A percentile compares a stretch with the other conserved stretches of the same genome.
Conservation (phyloP, 2,797 vertebrate genomes). For the Acanthornis magna region DNA sequence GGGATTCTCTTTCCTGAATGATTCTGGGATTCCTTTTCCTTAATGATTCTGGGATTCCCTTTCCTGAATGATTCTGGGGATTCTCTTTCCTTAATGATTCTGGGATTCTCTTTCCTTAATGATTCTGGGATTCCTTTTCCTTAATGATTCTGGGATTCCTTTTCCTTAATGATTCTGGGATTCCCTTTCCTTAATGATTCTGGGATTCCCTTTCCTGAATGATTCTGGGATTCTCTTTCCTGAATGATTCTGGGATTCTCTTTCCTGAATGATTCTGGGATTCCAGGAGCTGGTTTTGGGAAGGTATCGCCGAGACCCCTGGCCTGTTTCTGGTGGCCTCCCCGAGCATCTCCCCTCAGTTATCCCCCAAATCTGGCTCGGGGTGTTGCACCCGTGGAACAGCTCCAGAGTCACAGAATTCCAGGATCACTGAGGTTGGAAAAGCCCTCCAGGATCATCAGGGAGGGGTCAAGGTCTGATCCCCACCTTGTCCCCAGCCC, state of each 20-base stretch:
- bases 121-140: not conserved
- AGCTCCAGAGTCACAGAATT: not conserved
- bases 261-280: not conserved
- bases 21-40: too few relatives aligned
- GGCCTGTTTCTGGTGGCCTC: not conserved
- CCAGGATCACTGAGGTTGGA: not conserved
- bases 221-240: not conserved
- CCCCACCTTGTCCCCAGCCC: not conserved
- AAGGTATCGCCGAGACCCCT: rapidly evolving
- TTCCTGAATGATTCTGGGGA: too few relatives aligned
- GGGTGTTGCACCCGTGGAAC: not conserved
- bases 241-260: not conserved
- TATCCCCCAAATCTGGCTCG: not conserved
- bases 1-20: too few relatives aligned
- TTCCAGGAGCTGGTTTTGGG: not conserved
- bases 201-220: not conserved
- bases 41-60: too few relatives aligned
- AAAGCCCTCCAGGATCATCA: not conserved
- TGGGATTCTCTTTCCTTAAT: not conserved
- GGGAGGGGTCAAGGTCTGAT: too few relatives aligned
- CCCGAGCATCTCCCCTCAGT: not conserved
- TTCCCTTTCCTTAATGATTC: not conserved
- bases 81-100: too few relatives aligned
- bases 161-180: not conserved
- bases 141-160: not conserved